These are phyloP conservation scores for Patiria miniata DNA, from an alignment of 35 echinoderm and acorn worm species.

Conservation along the genomic window DNA sequence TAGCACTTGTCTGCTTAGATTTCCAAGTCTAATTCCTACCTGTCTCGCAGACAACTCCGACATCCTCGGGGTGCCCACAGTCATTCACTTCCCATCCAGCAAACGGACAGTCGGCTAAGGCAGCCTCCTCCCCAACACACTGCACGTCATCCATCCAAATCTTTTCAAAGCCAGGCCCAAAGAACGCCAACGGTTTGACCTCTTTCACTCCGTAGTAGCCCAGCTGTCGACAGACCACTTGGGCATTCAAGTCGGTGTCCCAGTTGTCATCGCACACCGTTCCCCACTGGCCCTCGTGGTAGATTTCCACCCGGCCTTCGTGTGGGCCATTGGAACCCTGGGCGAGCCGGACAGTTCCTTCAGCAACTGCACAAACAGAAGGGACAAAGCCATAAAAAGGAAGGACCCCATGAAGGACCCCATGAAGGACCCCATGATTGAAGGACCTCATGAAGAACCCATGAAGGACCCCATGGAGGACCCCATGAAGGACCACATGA, in stretches of 20 bases:
- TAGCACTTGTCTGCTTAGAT: too few relatives aligned
- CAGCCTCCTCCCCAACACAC: conserved; percentile 36
- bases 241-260: neutral
- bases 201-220: neutral
- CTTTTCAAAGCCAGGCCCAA: neutral
- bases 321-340: neutral
- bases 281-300: conserved; percentile 12
- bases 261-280: conserved; percentile 1
- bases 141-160: conserved; percentile 58
- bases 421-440: too few relatives aligned
- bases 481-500: too few relatives aligned
- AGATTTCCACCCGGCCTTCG: neutral
- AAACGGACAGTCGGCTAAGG: conserved; percentile 42
- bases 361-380: neutral
- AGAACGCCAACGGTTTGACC: neutral
- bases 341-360: neutral
- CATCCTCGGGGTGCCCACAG: conserved; percentile 52
- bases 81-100: conserved; percentile 44
- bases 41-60: conserved; percentile 18
- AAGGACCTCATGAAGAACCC: too few relatives aligned
- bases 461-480: too few relatives aligned
- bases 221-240: neutral
- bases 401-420: too few relatives aligned
- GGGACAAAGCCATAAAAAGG: too few relatives aligned
- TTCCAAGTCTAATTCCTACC: neutral